Base-by-base conservation (phyloP, 1,140 invertebrate species). In the Tribolium castaneum region DNA sequence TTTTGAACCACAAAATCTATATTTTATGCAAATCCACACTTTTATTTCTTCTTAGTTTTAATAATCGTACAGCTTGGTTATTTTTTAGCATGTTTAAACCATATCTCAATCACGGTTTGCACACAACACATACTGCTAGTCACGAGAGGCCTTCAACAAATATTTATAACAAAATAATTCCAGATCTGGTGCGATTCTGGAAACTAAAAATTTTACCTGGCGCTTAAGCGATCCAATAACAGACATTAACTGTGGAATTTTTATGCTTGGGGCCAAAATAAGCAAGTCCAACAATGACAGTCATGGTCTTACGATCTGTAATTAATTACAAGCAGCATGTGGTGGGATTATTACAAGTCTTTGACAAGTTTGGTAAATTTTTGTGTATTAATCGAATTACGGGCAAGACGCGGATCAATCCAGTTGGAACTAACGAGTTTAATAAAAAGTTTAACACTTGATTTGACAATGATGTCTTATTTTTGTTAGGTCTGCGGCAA, bases 391-490 rank as follows among this genome's bases (percentile, higher is more conserved):
- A 45, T 59, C 4, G 54, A 59, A 59, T 59, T 59, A 59, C 1
- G n/a, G n/a, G n/a, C 59, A 66, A 66, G 59, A 66, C 35, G 30
- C 59, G 59, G 1, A 66, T 14, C 30, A 35, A 66, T 30, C 59
- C 25, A 66, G 3, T 25, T 66, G 59, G 59, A 66, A 66, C 59
- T 66, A 66, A 66, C 25, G 9, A 66, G 59, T 66, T 66, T 66
- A 66, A 66, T 66, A 66, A 66, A 66, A 66, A 66, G 59, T 30
- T 66, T 66, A 66, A 66, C 59, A 66, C 59, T 66, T 66, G 59
- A 66, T 66, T 66, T 66, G 59, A 66, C 59, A 66, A 66, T 66
- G 59, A 66, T 66, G 59, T 66, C 59, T 66, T 66, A 66, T 66
- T 66, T 66, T 66, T 66, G 22, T 66, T 66, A 66, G 7, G 25